phyloP scores from a whole-genome alignment of 2,888 invertebrate species.

The Neuroscelio doddi region DNA sequence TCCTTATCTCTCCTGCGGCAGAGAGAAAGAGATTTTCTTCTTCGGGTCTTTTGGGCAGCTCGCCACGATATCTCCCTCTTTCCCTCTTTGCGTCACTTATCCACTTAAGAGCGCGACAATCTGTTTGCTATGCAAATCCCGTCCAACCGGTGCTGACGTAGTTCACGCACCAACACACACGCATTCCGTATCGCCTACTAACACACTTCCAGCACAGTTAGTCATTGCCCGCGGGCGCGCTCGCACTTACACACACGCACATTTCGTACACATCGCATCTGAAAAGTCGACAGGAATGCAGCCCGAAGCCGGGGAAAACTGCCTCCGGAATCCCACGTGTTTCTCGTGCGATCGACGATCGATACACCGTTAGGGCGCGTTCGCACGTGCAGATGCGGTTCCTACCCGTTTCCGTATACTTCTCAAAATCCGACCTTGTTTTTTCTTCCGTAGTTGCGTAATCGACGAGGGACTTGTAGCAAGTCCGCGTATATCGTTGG shows the following conservation, averaged over 20 bases:
- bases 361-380: neutral
- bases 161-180: constrained; percentile 50
- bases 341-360: neutral
- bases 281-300: too few species aligned
- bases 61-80: constrained; percentile 19
- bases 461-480: neutral
- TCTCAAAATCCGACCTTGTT: too few species aligned
- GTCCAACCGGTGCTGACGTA: constrained; percentile 67
- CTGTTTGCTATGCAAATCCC: constrained; percentile 70
- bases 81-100: constrained; percentile 57
- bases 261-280: neutral
- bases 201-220: constrained; percentile 63
- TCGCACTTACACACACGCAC: constrained; percentile 25
- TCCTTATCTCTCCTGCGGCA: constrained; percentile 9
- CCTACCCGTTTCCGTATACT: too few species aligned
- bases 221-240: constrained; percentile 61
- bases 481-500: too few species aligned
- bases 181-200: constrained; percentile 59
- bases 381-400: neutral
- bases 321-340: constrained; percentile 11
- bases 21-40: constrained; percentile 29
- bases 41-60: constrained; percentile 21
- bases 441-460: neutral
- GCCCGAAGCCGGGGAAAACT: too few species aligned
- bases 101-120: constrained; percentile 68